Percentiles rank a stretch among this genome's conserved stretches.
These are phyloP conservation scores for Rhinogobius similis DNA, from an alignment of 2,113 vertebrate genomes.

Conservation along the genomic window DNA sequence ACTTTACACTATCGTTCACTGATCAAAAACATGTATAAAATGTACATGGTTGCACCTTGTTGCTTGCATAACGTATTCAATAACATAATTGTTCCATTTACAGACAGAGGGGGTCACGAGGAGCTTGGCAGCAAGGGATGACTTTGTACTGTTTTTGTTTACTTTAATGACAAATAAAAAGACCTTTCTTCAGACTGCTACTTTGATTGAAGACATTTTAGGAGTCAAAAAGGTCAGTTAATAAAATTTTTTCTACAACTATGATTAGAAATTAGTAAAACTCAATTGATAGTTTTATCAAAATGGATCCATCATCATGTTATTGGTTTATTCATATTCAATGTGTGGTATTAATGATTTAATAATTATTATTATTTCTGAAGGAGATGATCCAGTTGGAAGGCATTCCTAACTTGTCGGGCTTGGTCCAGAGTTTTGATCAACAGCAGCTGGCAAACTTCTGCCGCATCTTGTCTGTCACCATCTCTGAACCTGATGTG, in stretches of 20 bases:
- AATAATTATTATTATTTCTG: neutral
- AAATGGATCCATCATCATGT: neutral
- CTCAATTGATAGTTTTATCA: neutral
- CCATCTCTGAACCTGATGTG: conserved; percentile 94
- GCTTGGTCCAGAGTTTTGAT: conserved; percentile 95
- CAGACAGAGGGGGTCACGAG: conserved; percentile 92
- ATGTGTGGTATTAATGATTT: neutral
- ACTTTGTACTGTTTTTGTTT: conserved; percentile 94
- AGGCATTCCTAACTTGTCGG: conserved; percentile 90
- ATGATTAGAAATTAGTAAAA: too few relatives aligned
- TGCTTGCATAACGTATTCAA: neutral
- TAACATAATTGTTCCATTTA: neutral
- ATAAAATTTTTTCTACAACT: too few relatives aligned
- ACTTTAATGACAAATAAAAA: conserved; percentile 97
- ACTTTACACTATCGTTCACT: neutral
- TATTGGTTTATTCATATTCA: neutral
- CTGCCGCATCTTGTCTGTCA: conserved; percentile 96
- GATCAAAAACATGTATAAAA: neutral
- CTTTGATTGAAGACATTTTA: conserved; percentile 92
- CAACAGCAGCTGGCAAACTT: conserved; percentile 99
- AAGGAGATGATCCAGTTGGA: conserved; percentile 98
- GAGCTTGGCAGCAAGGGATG: conserved; percentile 89
- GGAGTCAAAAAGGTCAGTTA: conserved; percentile 92
- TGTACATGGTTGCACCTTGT: neutral
- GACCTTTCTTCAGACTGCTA: conserved; percentile 95